Conservation (phyloP, 2,113 vertebrate species). For the Cyrtonyx montezumae region DNA sequence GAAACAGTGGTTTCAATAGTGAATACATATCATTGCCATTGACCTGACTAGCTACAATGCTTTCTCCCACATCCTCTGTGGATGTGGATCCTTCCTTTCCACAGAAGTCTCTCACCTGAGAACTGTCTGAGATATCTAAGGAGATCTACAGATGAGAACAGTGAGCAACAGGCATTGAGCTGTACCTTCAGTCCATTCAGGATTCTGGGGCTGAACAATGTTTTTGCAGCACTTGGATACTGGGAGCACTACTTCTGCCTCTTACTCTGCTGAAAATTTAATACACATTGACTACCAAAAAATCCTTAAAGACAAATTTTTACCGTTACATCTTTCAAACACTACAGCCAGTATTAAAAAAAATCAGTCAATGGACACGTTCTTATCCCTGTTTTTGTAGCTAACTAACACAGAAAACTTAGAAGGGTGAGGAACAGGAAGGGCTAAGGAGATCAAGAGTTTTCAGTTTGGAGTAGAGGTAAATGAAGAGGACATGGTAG, state of each 20-base stretch:
- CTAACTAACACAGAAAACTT: neutral
- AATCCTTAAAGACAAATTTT: neutral
- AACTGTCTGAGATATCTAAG: neutral
- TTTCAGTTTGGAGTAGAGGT: neutral
- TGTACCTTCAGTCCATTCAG: neutral
- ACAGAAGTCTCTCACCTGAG: neutral
- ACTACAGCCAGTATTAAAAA: neutral
- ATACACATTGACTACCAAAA: neutral
- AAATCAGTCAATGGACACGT: neutral
- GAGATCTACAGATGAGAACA: neutral
- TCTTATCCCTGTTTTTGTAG: neutral
- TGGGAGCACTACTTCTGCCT: neutral
- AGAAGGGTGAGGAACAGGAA: neutral
- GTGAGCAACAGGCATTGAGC: neutral
- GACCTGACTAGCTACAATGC: neutral
- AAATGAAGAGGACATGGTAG: neutral
- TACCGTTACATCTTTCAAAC: neutral
- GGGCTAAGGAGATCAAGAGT: neutral
- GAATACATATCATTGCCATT: neutral
- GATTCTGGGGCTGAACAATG: conserved; percentile 7
- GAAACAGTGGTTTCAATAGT: neutral
- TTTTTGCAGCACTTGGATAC: neutral
- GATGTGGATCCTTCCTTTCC: neutral
- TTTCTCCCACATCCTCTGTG: neutral
- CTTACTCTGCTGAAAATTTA: neutral